Base-by-base conservation (phyloP, 1,140 invertebrate genomes). In the Antheraea mylitta region DNA sequence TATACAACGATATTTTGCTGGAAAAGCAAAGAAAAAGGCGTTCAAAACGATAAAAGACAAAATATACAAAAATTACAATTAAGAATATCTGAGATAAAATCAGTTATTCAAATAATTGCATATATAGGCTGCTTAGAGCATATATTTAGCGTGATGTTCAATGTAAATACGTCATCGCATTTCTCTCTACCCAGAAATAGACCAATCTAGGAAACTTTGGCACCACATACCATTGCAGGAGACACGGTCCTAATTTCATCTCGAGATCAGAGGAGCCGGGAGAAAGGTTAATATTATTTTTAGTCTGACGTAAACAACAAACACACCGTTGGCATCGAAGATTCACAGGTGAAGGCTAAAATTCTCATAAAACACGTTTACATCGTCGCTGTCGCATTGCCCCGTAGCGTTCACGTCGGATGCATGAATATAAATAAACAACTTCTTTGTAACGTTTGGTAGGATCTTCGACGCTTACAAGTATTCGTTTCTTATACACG, bases 201-300 rank as follows among this genome's bases (percentile, higher is more conserved):
- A 73, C 64, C 69, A 61, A 72, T 73, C 78, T 78, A 75, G 74
- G 74, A 77, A 79, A 78, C 76, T 79, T 85, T 85, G 83, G 83
- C 83, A 85, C 58, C 76, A 67, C 37, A 61, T 63, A 73, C 73
- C 81, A 69, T 76, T 74, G 83, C 80, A 81, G 81, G 83, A 83
- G 83, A 77, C 71, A 69, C 72, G 67, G 60, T 59, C 70, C 75
- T 79, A 78, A 81, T 71, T 79, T 69, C 66, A 69, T 73, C 45
- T 62, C 10, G 42, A 64, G 58, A 66, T 53, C 45, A 69, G 70
- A 70, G 70, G 70, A 70, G 70, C 70, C 66, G 68, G 68, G 75
- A 72, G 70, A 72, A 64, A 61, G 18, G 58, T 68, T 67, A 64
- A 58, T 66, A 58, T 64, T 73, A 69, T 69, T 69, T 70, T 67